Base-by-base conservation (phyloP, 2,888 invertebrate genomes). In the Leucoptera coffeella region DNA sequence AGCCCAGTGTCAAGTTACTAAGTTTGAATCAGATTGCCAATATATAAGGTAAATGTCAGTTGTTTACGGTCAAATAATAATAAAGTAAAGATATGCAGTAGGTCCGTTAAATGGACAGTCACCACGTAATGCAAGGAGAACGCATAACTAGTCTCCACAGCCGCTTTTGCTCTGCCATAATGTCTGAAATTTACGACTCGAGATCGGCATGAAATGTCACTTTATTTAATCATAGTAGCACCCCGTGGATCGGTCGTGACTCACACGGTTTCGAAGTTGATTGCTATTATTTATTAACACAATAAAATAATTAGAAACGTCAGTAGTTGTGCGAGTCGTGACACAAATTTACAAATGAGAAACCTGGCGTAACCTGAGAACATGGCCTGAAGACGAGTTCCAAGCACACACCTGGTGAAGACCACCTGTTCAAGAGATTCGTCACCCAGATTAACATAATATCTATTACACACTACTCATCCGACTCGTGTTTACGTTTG, bases 331-430 rank as follows among this genome's bases (percentile, higher is more conserved):
- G 49, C 44, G 67, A 65, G 62, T 50, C 50, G 59, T 51, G 57
- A 62, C 64, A 65, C 65, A 64, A 59, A 62, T 67, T 65, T 64
- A 60, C 61, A 61, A 65, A 67, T 61, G 61, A 65, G 65, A 65
- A 65, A 65, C 62, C 64, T 57, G 52, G 50, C 57, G 67, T 60
- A 69, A 67, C 47, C 34, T 47, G 62, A 69, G 50, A n/a, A 59
- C 53, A 30, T 41, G 42, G 45, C 4, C 9, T 4, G 39, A n/a
- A n/a, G n/a, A n/a, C n/a, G n/a, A n/a, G n/a, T n/a, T n/a, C n/a
- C n/a, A n/a, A n/a, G n/a, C n/a, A n/a, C n/a, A n/a, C n/a, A n/a
- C n/a, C n/a, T n/a, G n/a, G n/a, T n/a, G n/a, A n/a, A n/a, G n/a
- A n/a, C n/a, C n/a, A n/a, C n/a, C n/a, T n/a, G n/a, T n/a, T n/a